phyloP scores from a whole-genome alignment of 2,113 vertebrate species.

The Anseranas semipalmata region DNA sequence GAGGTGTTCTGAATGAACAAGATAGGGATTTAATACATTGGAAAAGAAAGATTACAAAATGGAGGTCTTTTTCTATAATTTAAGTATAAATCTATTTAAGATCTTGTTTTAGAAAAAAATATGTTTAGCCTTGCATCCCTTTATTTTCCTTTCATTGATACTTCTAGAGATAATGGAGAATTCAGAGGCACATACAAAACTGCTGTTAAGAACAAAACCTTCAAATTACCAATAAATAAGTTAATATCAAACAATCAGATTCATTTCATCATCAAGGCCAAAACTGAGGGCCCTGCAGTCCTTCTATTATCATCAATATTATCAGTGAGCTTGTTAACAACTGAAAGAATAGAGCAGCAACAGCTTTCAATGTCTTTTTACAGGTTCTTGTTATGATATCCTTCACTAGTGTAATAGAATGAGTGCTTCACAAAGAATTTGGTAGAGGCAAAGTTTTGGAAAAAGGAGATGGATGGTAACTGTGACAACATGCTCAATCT shows the following conservation, averaged over 20 bases:
- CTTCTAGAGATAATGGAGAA: background rate
- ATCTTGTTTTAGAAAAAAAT: background rate
- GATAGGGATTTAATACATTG: background rate
- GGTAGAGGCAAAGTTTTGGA: background rate
- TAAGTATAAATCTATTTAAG: background rate
- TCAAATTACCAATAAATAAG: background rate
- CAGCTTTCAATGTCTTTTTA: background rate
- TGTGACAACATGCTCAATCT: background rate
- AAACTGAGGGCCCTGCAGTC: background rate
- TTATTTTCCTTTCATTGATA: background rate
- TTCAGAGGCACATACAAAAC: background rate
- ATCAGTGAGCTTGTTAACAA: background rate
- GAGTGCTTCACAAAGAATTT: background rate
- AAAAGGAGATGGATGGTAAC: background rate
- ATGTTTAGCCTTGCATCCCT: background rate
- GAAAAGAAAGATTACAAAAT: background rate
- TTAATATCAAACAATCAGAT: background rate
- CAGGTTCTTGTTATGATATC: background rate
- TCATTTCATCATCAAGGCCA: background rate
- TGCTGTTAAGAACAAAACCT: background rate
- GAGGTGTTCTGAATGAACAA: background rate
- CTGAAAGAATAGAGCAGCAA: background rate
- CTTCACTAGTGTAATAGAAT: background rate
- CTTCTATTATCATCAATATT: background rate
- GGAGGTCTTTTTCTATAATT: background rate